Conservation (phyloP, 2,113 vertebrate species). For the Pomatorhinus ruficollis region DNA sequence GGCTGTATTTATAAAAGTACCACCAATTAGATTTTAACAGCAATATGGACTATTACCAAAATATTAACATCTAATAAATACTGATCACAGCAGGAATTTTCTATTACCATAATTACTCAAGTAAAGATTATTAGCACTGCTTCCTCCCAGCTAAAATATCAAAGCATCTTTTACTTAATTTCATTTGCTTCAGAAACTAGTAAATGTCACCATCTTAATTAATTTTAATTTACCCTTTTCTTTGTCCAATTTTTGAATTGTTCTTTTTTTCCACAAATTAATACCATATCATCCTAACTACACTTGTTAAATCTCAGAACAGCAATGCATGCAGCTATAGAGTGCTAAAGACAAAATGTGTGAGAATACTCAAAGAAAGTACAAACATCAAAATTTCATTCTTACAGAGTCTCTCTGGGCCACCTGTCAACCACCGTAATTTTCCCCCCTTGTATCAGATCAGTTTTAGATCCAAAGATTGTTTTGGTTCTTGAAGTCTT, state of each 20-base stretch:
- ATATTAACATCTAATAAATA: constrained; percentile 1
- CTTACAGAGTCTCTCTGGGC: neutral
- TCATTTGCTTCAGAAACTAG: neutral
- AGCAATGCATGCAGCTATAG: neutral
- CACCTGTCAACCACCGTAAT: neutral
- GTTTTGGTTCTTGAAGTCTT: neutral
- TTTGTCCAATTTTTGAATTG: neutral
- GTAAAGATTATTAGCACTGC: neutral
- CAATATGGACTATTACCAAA: neutral
- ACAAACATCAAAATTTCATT: neutral
- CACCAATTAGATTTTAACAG: neutral
- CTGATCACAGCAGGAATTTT: constrained; percentile 19
- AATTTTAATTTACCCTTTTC: neutral
- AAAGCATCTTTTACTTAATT: neutral
- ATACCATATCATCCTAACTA: neutral
- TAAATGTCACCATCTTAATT: neutral
- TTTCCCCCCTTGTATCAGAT: neutral
- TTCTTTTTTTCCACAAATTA: neutral
- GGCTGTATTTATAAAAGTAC: neutral
- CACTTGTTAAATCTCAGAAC: neutral
- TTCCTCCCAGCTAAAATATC: constrained; percentile 25
- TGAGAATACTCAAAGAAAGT: neutral
- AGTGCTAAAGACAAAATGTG: neutral
- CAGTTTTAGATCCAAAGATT: neutral
- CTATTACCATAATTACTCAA: constrained; percentile 2